Conservation (phyloP, 2,888 invertebrate genomes). For the Tenthredo distinguenda region DNA sequence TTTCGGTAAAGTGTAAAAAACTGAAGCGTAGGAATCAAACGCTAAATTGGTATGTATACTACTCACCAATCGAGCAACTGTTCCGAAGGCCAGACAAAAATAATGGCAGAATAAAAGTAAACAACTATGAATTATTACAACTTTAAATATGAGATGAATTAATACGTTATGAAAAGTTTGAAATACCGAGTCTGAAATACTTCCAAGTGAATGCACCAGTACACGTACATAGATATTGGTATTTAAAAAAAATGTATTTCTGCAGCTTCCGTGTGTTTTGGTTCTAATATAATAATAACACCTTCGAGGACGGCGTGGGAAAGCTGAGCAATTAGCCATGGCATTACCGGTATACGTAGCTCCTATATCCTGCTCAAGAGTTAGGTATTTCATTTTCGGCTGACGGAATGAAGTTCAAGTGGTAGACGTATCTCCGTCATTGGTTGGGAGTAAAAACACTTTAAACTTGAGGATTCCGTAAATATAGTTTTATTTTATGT, state of each 20-base stretch:
- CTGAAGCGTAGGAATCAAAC: not conserved
- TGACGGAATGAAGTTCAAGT: not conserved
- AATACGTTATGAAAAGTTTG: not conserved
- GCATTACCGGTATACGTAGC: not conserved
- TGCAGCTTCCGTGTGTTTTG: not conserved
- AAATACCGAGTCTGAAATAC: not conserved
- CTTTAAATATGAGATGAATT: not conserved
- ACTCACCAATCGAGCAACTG: not conserved
- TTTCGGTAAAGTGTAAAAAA: not conserved
- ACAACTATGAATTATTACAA: not conserved
- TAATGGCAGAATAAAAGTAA: not conserved
- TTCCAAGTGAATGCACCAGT: too few relatives aligned
- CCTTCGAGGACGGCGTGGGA: not conserved
- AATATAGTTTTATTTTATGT: conserved; percentile 19
- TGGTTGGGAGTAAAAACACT: not conserved
- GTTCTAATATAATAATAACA: not conserved
- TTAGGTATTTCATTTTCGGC: not conserved
- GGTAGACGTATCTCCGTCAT: not conserved
- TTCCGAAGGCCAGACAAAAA: not conserved
- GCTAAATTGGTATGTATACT: not conserved
- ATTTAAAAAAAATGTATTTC: not conserved
- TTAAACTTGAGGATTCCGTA: not conserved
- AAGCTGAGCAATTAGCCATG: not conserved
- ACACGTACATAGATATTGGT: not conserved
- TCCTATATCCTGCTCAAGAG: not conserved